Conservation (phyloP, 2,113 vertebrate genomes). For the Solea senegalensis region DNA sequence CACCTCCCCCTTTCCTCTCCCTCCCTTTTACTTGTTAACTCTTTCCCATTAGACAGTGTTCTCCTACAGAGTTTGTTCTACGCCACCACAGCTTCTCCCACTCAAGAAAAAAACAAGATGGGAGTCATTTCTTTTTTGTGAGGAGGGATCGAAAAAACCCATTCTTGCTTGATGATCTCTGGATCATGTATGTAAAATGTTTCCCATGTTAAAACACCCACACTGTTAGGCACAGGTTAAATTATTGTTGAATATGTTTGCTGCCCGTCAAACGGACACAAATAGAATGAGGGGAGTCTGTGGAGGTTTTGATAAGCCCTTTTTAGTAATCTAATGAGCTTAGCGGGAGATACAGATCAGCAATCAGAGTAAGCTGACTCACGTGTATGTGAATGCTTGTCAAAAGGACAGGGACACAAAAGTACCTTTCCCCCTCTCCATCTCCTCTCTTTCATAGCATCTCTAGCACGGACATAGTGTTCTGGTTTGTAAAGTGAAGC, state of each 20-base stretch:
- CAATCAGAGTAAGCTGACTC: slow-evolving; percentile 62
- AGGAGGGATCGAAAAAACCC: slow-evolving; percentile 12
- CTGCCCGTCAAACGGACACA: slow-evolving; percentile 59
- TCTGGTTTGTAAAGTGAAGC: too few relatives aligned
- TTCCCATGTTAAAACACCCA: slow-evolving; percentile 42
- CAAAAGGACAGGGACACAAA: slow-evolving; percentile 40
- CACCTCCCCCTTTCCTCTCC: background rate
- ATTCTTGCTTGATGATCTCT: slow-evolving; percentile 42
- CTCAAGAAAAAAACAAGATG: background rate
- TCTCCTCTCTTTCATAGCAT: slow-evolving; percentile 17
- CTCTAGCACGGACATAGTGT: background rate
- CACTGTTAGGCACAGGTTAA: slow-evolving; percentile 29
- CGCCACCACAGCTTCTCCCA: slow-evolving; percentile 5
- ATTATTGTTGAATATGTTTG: slow-evolving; percentile 54
- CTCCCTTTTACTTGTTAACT: slow-evolving; percentile 24
- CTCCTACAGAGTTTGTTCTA: slow-evolving; percentile 26
- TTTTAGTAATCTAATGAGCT: slow-evolving; percentile 76
- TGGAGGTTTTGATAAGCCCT: slow-evolving; percentile 71
- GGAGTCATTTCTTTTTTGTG: slow-evolving; percentile 9
- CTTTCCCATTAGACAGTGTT: slow-evolving; percentile 34
- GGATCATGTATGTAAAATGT: slow-evolving; percentile 28
- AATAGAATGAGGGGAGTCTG: slow-evolving; percentile 65
- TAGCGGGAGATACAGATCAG: slow-evolving; percentile 69
- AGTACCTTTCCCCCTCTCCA: slow-evolving; percentile 7
- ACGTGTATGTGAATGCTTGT: slow-evolving; percentile 46